Evolutionary conservation across 2,113 vertebrate species (phyloP).

Genomic region (Crotophaga sulcirostris): DNA sequence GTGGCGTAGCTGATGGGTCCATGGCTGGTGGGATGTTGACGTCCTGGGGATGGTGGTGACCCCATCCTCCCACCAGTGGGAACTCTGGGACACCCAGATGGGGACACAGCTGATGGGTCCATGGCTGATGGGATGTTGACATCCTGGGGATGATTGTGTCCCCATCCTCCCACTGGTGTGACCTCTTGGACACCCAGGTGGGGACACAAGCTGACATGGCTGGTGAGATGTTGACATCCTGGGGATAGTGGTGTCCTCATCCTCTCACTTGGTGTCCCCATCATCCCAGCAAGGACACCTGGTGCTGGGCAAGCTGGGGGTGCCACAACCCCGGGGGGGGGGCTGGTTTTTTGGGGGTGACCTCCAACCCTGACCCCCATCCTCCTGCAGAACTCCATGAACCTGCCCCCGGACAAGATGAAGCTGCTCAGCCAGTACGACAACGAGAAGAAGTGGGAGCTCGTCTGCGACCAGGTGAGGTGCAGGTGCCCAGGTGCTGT

Average conservation of each 20-base stretch:
- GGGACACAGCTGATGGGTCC: neutral
- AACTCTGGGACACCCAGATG: neutral
- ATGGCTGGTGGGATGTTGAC: neutral
- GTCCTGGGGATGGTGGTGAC: neutral
- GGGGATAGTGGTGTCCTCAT: neutral
- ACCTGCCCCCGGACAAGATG: slow-evolving; percentile 94
- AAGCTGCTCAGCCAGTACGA: slow-evolving; percentile 91
- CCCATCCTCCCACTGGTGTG: neutral
- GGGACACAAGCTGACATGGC: too few relatives aligned
- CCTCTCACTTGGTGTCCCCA: neutral
- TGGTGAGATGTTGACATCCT: too few relatives aligned
- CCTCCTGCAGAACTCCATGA: slow-evolving; percentile 88
- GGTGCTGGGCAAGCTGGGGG: neutral
- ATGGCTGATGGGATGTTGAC: neutral
- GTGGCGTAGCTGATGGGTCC: neutral
- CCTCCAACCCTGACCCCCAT: neutral
- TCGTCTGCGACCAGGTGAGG: slow-evolving; percentile 92
- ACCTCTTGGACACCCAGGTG: too few relatives aligned
- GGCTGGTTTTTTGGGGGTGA: neutral
- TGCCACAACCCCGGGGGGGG: neutral
- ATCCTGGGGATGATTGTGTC: neutral
- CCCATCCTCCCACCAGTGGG: neutral
- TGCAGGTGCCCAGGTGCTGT: accelerated
- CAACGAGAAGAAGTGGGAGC: slow-evolving; percentile 97
- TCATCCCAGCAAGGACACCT: neutral